These are phyloP conservation scores for Desoria tigrina DNA, from an alignment of 2,888 invertebrate genomes.

Conservation along the genomic window DNA sequence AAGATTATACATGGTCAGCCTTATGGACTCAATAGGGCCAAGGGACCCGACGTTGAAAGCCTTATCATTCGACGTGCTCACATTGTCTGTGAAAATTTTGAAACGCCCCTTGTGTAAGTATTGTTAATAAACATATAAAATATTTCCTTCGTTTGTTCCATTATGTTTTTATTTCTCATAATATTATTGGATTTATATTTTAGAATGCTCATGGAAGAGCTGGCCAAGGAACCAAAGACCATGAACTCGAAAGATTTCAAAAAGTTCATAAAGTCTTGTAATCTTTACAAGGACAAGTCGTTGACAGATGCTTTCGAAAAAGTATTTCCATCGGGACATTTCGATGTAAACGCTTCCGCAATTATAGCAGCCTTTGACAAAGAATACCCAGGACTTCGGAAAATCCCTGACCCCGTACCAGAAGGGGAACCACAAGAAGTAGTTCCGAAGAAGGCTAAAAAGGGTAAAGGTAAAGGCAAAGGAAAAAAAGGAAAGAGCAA, in stretches of 20 bases:
- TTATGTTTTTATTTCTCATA: too few relatives aligned
- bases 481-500: slow-evolving; percentile 1
- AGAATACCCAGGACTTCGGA: slow-evolving; percentile 40
- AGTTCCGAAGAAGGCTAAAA: slow-evolving; percentile 21
- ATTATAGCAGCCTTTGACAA: slow-evolving; percentile 48
- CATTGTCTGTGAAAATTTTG: slow-evolving; percentile 59
- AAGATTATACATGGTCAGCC: slow-evolving; percentile 59
- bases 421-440: slow-evolving; percentile 55
- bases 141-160: too few relatives aligned
- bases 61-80: slow-evolving; percentile 60
- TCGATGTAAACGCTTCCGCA: slow-evolving; percentile 34
- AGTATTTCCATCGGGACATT: slow-evolving; percentile 54
- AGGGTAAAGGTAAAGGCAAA: slow-evolving; percentile 20
- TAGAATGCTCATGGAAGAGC: slow-evolving; percentile 51
- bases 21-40: slow-evolving; percentile 59
- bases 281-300: slow-evolving; percentile 50
- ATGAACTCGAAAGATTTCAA: slow-evolving; percentile 40
- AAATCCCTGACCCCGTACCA: slow-evolving; percentile 23
- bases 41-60: slow-evolving; percentile 59
- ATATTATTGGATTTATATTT: background rate
- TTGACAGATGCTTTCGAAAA: slow-evolving; percentile 56
- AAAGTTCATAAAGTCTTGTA: slow-evolving; percentile 51
- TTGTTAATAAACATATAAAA: background rate
- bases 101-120: slow-evolving; percentile 48
- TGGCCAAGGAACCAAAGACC: slow-evolving; percentile 40